Conservation (phyloP, 2,888 invertebrate species). For the Aphodius sticticus region DNA sequence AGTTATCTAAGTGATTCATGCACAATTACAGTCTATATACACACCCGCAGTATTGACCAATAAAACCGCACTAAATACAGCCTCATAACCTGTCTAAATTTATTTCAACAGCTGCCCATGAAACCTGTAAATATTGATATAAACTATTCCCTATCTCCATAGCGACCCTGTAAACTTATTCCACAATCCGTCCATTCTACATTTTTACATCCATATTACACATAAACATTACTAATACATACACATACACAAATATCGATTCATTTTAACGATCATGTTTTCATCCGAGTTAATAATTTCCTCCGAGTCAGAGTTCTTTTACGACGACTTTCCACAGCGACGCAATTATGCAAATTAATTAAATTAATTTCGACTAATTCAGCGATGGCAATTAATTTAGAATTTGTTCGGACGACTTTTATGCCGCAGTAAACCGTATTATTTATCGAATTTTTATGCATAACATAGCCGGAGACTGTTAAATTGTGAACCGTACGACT, state of each 20-base stretch:
- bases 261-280: slow-evolving; percentile 11
- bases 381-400: slow-evolving; percentile 34
- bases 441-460: slow-evolving; percentile 32
- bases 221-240: background rate
- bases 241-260: background rate
- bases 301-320: background rate
- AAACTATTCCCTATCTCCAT: background rate
- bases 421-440: slow-evolving; percentile 29
- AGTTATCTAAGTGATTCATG: background rate
- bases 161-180: background rate
- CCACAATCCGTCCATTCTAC: background rate
- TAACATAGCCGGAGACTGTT: slow-evolving; percentile 13
- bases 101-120: slow-evolving; percentile 4
- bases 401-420: slow-evolving; percentile 35
- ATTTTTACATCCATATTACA: background rate
- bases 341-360: slow-evolving; percentile 34
- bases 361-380: slow-evolving; percentile 34
- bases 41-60: background rate
- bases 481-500: background rate
- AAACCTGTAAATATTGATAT: slow-evolving; percentile 1
- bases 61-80: background rate
- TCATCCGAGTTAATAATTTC: background rate
- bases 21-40: background rate
- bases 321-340: background rate
- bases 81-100: background rate